Evolutionary conservation across 2,888 invertebrate genomes (phyloP).

Genomic region (Heliconius charithonia): DNA sequence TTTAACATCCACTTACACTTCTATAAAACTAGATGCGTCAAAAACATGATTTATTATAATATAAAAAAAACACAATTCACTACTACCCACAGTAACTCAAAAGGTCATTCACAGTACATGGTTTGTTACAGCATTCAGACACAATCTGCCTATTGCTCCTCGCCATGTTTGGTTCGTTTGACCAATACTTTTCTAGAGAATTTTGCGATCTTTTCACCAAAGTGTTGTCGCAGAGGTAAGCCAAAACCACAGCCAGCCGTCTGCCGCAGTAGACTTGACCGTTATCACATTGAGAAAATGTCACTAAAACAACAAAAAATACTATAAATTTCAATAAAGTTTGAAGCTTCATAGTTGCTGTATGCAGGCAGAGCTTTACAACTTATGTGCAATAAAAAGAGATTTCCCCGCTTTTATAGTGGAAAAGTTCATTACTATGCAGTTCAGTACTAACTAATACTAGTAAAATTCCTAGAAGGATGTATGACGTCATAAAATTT

Average conservation of each 20-base stretch:
- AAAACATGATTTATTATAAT: not conserved
- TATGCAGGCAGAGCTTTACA: conserved; percentile 17
- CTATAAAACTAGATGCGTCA: not conserved
- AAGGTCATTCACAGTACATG: conserved; percentile 54
- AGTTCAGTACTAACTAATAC: conserved; percentile 19
- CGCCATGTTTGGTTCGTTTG: not conserved
- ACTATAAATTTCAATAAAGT: conserved; percentile 16
- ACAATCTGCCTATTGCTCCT: conserved; percentile 54
- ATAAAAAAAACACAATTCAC: not conserved
- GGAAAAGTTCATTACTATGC: conserved; percentile 42
- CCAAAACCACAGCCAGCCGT: conserved; percentile 47
- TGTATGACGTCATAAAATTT: conserved; percentile 40
- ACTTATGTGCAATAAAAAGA: conserved; percentile 35
- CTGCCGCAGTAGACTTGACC: conserved; percentile 49
- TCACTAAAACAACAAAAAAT: conserved; percentile 14
- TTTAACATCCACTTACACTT: not conserved
- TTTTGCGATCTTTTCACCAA: conserved; percentile 45
- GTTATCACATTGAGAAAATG: conserved; percentile 32
- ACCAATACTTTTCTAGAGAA: not conserved
- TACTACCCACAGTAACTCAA: conserved; percentile 52
- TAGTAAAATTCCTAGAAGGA: conserved; percentile 37
- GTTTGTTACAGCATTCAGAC: conserved; percentile 56
- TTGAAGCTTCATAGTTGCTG: conserved; percentile 29
- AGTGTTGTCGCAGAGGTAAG: conserved; percentile 47
- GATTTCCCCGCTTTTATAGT: conserved; percentile 42